Conservation (phyloP, 2,888 invertebrate genomes). For the Blastobasis lacticolella region DNA sequence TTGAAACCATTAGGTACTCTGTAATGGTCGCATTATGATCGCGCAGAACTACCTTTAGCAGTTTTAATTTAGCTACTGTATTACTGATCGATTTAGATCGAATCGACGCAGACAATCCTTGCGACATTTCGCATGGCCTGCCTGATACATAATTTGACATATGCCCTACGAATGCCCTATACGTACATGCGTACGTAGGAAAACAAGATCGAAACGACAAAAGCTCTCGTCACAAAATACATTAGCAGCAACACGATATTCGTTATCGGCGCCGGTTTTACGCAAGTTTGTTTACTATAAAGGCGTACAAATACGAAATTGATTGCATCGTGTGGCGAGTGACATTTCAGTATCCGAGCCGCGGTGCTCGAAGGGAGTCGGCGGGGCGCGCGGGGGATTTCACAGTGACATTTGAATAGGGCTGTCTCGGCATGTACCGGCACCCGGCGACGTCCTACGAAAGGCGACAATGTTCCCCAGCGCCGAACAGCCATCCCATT, state of each 20-base stretch:
- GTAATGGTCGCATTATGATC: constrained; percentile 2
- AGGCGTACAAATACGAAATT: constrained; percentile 71
- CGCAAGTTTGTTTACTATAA: constrained; percentile 33
- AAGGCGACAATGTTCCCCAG: constrained; percentile 68
- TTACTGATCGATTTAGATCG: no score
- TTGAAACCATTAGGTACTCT: constrained; percentile 17
- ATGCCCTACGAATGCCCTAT: no score
- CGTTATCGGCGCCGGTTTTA: no score
- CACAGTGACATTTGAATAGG: constrained; percentile 72
- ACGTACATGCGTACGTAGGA: no score
- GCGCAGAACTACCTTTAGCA: no score
- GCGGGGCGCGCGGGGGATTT: constrained; percentile 36
- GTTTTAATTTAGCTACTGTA: no score
- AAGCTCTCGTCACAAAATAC: no score
- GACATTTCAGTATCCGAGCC: constrained; percentile 63
- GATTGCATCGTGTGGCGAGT: constrained; percentile 71
- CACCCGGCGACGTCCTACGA: constrained; percentile 63
- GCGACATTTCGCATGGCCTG: no score
- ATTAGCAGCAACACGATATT: no score
- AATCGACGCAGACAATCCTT: no score
- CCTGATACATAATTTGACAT: no score
- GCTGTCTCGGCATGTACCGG: constrained; percentile 69
- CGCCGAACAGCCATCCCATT: constrained; percentile 63
- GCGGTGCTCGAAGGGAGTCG: constrained; percentile 29
- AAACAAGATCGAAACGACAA: no score